phyloP scores from a whole-genome alignment of 2,113 vertebrate genomes.

The Sitta europaea region DNA sequence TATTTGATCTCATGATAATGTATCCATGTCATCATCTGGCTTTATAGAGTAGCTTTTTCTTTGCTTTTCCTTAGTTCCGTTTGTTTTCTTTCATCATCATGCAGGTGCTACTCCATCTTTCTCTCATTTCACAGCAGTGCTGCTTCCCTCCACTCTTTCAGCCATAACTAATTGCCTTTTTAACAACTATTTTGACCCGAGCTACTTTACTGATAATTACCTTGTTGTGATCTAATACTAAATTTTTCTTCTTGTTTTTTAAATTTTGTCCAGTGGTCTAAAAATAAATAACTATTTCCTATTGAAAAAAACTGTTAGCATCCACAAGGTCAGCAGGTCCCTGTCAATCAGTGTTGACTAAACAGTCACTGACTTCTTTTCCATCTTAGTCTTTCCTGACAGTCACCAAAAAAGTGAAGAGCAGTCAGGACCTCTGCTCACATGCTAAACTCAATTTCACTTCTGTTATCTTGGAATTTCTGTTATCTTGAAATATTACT shows the following conservation, averaged over 20 bases:
- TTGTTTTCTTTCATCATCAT: neutral
- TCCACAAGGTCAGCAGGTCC: neutral
- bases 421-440: neutral
- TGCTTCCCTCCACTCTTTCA: neutral
- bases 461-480: neutral
- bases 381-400: neutral
- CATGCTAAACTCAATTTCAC: neutral
- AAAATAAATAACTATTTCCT: neutral
- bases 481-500: neutral
- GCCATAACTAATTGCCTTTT: neutral
- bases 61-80: neutral
- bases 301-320: neutral
- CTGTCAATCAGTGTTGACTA: slow-evolving; percentile 2
- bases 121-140: neutral
- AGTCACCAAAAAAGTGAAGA: neutral
- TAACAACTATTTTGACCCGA: neutral
- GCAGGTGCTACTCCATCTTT: neutral
- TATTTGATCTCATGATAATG: neutral
- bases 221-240: neutral
- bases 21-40: neutral
- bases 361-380: neutral
- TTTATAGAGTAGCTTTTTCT: neutral
- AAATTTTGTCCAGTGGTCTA: neutral
- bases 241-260: neutral
- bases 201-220: neutral